Base-by-base conservation (phyloP, 2,113 vertebrate genomes). In the Myrmecophaga tridactyla region DNA sequence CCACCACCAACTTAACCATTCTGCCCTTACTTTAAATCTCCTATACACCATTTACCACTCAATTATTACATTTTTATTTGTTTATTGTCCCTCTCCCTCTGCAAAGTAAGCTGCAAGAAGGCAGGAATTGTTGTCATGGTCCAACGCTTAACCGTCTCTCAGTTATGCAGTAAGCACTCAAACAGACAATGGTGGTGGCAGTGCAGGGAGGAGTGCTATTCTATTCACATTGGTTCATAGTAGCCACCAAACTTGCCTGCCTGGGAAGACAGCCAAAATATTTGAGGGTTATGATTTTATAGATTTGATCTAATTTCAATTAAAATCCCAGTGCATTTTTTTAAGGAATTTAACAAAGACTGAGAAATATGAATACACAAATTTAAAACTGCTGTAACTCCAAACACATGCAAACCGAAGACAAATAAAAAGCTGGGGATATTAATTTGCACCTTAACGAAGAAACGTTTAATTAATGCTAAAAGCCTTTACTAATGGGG, bases 371-470 rank as follows among this genome's bases (percentile, higher is more conserved):
- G 29, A 87, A 29, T 65, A 92, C 3, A 84, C 48, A 96, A 89
- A 89, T 56, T 84, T 85, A 76, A 70, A 94, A 94, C 20, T 60
- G 36, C 43, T 90, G 17, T 43, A 78, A 86, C 60, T 89, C 36
- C 83, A 83, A 87, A 63, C 77, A 81, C 10, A 86, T 34, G 86
- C 36, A 85, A 87, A 93, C 76, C 92, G 63, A 82, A 86, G 53
- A 5, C 29, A 92, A 95, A 90, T n/a, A 82, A 73, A 94, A 94
- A 85, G 41, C 43, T 21, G 51, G 27, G 56, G 31, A 94, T 87
- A 90, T 75, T 17, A 86, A 70, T 43, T 27, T 86, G 15, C 17
- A 95, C n/a, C 56, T 46, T 69, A 77, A 69, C 39, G 46, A 69
- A 65, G 20, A 65, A 80, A 14, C 31, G 7, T 60, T 15, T 87